Base-by-base conservation (phyloP, 2,888 invertebrate genomes). In the Caenorhabditis becei region DNA sequence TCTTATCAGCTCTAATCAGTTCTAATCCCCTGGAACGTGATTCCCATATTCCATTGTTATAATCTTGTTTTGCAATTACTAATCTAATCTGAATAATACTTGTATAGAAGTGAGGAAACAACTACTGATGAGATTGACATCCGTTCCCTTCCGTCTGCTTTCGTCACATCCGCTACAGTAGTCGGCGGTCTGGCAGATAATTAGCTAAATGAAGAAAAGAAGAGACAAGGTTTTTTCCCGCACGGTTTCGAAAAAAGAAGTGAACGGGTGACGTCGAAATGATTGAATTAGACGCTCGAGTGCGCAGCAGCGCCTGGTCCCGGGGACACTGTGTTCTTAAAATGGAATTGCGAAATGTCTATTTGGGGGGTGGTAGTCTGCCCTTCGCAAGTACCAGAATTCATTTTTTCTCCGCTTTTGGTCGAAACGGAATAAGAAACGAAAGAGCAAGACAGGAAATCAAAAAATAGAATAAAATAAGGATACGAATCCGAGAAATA, bases 271-370 rank as follows among this genome's bases (percentile, higher is more conserved):
- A 47, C 47, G 47, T 47, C 47, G 18, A 18, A 18, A 18, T 53
- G 24, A 53, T 53, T 26, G 53, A 53, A 53, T 53, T 53, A 53
- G 26, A 24, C 26, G 26, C 24, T 53, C 53, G 53, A 53, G 53
- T 53, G 26, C 53, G 11, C 26, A 16, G 24, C 23, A n/a, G 4
- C 26, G 23, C 53, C 23, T n/a, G 47, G 47, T 47, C 47, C 23
- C 53, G 20, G 20, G 44, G 18, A 44, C 44, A 49, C 11, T 49
- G 24, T 53, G 53, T 53, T 53, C 53, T 53, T 53, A 3, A 53
- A 53, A 53, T 53, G 14, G 26, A 53, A 53, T 26, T 16, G 14
- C 8, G 14, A 23, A 53, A 10, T 26, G 24, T 53, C 23, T 53
- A 53, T 53, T 53, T 24, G 14, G n/a, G 18, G 18, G 20, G 18